phyloP scores from a whole-genome alignment of 2,113 vertebrate species.

The Dinomys branickii region DNA sequence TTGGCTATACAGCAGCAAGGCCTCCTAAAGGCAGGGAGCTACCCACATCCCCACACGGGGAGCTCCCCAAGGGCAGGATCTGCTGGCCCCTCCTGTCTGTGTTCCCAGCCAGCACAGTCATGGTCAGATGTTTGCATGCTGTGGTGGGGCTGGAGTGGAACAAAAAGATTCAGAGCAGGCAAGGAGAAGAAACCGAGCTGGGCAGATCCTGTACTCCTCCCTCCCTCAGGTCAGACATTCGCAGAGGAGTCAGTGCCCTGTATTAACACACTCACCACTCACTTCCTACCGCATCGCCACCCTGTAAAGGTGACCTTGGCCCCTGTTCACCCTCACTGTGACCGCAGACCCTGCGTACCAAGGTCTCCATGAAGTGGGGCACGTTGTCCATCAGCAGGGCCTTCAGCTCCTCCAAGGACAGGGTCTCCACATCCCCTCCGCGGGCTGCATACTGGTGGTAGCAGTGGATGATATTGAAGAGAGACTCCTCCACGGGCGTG shows the following conservation, averaged over 20 bases:
- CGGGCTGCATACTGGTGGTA: slow-evolving; percentile 80
- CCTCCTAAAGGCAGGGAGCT: background rate
- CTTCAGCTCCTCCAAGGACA: slow-evolving; percentile 81
- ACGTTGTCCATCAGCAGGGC: slow-evolving; percentile 71
- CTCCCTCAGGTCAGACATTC: background rate
- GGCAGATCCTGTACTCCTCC: background rate
- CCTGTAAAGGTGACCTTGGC: accelerated
- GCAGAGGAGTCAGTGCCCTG: background rate
- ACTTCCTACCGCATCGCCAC: background rate
- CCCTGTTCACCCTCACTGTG: background rate
- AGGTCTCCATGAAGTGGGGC: slow-evolving; percentile 70
- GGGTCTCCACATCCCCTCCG: slow-evolving; percentile 82
- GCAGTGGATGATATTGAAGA: slow-evolving; percentile 81
- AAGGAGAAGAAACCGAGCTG: background rate
- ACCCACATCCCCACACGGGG: accelerated
- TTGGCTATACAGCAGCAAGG: background rate
- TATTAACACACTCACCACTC: background rate
- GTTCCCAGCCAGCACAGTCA: accelerated
- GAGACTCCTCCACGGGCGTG: slow-evolving; percentile 66
- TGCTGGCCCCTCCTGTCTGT: accelerated
- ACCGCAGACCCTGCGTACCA: slow-evolving; percentile 53
- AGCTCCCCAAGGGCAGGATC: background rate
- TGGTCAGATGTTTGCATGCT: accelerated
- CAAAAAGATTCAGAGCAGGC: background rate
- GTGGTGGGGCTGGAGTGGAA: background rate